Percentiles rank a stretch among this genome's conserved stretches.
Evolutionary conservation across 2,113 vertebrate genomes (phyloP).

Genomic region (Protobothrops mucrosquamatus): DNA sequence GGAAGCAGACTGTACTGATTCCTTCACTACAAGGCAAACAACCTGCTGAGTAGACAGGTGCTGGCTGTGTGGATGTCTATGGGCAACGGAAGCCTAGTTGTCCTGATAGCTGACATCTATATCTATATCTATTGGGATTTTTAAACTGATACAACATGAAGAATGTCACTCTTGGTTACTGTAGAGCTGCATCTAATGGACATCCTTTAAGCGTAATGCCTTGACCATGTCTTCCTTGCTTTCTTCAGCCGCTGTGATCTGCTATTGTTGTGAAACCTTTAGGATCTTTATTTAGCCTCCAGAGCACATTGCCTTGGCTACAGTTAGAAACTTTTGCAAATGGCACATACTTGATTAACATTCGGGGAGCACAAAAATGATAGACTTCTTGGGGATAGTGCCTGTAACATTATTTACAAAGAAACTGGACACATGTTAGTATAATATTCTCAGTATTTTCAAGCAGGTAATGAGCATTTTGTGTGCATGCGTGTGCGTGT

Average conservation of each 20-base stretch:
- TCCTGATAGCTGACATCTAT: conserved; percentile 79
- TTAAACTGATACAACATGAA: conserved; percentile 75
- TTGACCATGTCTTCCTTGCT: conserved; percentile 55
- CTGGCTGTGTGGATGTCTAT: conserved; percentile 70
- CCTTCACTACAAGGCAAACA: conserved; percentile 68
- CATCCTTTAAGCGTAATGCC: conserved; percentile 63
- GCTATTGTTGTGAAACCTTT: conserved; percentile 33
- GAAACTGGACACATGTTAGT: neutral
- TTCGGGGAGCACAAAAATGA: conserved; percentile 30
- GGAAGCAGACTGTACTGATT: conserved; percentile 49
- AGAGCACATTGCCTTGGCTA: conserved; percentile 52
- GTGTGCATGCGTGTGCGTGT: neutral
- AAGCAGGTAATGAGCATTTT: neutral
- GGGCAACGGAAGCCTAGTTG: conserved; percentile 70
- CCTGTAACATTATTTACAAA: neutral
- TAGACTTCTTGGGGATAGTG: conserved; percentile 18
- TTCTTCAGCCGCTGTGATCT: conserved; percentile 47
- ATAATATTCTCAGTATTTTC: neutral
- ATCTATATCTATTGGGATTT: conserved; percentile 70
- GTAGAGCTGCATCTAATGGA: conserved; percentile 53
- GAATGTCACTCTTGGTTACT: conserved; percentile 74
- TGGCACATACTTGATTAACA: conserved; percentile 32
- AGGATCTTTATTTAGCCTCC: conserved; percentile 41
- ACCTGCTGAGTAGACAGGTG: conserved; percentile 82
- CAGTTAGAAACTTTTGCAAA: conserved; percentile 19